Conservation (phyloP, 2,113 vertebrate species). For the Irena cyanogastra region DNA sequence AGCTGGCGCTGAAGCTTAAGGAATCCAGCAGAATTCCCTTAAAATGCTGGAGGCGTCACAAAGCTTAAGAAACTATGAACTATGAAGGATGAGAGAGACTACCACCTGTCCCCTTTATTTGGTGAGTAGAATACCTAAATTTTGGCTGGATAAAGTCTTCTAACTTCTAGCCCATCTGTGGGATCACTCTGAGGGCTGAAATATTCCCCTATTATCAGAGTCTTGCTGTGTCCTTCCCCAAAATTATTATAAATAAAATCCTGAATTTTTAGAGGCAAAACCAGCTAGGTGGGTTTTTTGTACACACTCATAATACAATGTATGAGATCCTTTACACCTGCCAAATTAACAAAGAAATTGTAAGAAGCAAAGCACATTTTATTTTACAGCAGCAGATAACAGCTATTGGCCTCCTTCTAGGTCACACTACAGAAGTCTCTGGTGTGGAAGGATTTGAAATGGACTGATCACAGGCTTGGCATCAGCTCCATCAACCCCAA, state of each 20-base stretch:
- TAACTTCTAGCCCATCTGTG: not conserved
- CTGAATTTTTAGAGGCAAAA: not conserved
- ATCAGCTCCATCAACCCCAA: not conserved
- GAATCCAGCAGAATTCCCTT: not conserved
- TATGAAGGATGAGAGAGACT: not conserved
- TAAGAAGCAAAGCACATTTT: not conserved
- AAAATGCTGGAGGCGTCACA: not conserved
- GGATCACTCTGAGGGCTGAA: not conserved
- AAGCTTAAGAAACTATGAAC: constrained; percentile 3
- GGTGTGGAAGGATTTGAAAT: not conserved
- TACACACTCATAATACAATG: not conserved
- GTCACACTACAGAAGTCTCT: not conserved
- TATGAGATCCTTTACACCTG: not conserved
- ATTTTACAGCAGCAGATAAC: not conserved
- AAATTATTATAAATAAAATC: not conserved
- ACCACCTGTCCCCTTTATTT: not conserved
- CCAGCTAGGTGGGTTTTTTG: accelerated
- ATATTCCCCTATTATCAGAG: not conserved
- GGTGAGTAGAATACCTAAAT: not conserved
- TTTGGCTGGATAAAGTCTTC: not conserved
- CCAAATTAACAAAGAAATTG: not conserved
- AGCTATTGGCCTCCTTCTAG: not conserved
- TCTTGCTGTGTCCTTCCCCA: not conserved
- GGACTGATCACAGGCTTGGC: not conserved
- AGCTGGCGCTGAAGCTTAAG: not conserved